Conservation (phyloP, 2,888 invertebrate species). For the Netelia fuscicornis region DNA sequence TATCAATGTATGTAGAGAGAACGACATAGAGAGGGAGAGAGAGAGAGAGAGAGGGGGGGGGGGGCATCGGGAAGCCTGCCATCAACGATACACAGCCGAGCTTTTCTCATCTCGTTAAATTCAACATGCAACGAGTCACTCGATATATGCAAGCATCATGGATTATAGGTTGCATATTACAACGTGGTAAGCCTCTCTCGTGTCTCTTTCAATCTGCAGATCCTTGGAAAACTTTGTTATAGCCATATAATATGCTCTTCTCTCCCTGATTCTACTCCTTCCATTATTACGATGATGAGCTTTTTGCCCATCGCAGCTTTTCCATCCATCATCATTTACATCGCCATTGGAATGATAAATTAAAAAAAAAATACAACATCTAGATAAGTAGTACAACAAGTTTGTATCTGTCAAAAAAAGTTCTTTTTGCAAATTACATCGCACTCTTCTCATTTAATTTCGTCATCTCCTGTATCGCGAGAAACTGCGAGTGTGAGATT, state of each 20-base stretch:
- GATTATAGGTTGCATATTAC: background rate
- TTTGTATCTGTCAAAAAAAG: background rate
- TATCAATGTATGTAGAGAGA: background rate
- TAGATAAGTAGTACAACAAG: background rate
- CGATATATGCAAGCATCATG: background rate
- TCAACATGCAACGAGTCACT: conserved; percentile 21
- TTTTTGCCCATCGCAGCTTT: background rate
- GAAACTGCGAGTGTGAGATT: conserved; percentile 39
- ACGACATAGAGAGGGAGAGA: background rate
- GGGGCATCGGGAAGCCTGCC: background rate
- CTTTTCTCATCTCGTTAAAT: conserved; percentile 46
- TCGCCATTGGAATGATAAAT: no score
- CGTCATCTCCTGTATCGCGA: conserved; percentile 24
- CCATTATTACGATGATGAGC: background rate
- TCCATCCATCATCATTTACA: no score
- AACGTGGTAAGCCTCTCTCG: background rate
- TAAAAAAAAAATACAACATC: background rate
- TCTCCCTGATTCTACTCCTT: background rate
- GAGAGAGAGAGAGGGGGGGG: background rate
- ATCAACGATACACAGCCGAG: background rate
- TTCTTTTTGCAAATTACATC: background rate
- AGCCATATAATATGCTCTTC: background rate
- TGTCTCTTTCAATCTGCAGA: background rate
- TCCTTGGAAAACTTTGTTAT: background rate
- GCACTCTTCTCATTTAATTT: conserved; percentile 17